Evolutionary conservation across 2,888 invertebrate species (phyloP).

Genomic region (Polyommatus icarus): DNA sequence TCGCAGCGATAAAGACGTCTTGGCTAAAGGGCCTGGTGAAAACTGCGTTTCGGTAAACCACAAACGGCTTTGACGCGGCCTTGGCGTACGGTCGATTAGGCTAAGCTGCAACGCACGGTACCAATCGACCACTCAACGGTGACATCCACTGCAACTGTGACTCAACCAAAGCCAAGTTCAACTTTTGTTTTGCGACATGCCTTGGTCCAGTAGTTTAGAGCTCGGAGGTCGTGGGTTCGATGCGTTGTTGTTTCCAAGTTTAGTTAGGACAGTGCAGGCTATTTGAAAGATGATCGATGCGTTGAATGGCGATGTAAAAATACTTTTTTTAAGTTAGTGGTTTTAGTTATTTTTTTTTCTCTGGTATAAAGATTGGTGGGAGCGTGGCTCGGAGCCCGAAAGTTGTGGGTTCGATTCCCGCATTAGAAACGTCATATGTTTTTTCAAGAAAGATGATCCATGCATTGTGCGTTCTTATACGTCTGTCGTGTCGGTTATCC

Average conservation of each 20-base stretch:
- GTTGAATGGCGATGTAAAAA: no score
- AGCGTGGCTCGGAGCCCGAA: no score
- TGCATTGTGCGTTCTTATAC: no score
- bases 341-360: no score
- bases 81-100: background rate
- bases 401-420: no score
- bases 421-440: no score
- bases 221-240: background rate
- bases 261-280: background rate
- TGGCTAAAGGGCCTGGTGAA: background rate
- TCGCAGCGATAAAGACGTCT: no score
- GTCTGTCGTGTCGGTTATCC: no score
- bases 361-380: no score
- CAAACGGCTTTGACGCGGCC: background rate
- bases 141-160: constrained; percentile 41
- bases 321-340: no score
- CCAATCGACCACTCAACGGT: constrained; percentile 41
- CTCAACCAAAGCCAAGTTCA: constrained; percentile 32
- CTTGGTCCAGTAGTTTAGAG: background rate
- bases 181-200: constrained; percentile 28
- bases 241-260: background rate
- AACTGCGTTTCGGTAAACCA: background rate
- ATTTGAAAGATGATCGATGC: no score
- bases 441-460: no score
- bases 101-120: constrained; percentile 13